A percentile compares a stretch with the other conserved stretches of the same genome.
phyloP scores from a whole-genome alignment of 2,797 vertebrate genomes.

The Darevskia nairensis region DNA sequence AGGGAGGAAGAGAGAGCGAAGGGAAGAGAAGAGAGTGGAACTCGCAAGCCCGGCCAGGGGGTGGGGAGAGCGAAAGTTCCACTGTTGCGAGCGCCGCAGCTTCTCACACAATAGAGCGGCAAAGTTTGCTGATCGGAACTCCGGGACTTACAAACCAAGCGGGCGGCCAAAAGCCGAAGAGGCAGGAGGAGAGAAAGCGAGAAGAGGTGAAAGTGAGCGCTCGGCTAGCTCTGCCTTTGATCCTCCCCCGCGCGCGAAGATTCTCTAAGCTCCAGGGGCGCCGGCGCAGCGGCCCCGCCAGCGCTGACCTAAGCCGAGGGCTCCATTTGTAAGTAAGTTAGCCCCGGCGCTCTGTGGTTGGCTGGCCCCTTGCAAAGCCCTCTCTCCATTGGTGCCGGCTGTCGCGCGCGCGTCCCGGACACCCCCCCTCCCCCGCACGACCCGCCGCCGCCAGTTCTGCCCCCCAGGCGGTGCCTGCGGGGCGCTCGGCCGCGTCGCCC shows the following conservation, averaged over 20 bases:
- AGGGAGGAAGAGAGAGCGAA: neutral
- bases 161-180: neutral
- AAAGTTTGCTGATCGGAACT: conserved; percentile 56
- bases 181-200: no score
- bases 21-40: conserved; percentile 34
- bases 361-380: conserved; percentile 5
- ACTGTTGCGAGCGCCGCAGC: conserved; percentile 51
- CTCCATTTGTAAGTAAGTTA: neutral
- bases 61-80: conserved; percentile 57
- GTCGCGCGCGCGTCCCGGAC: conserved; percentile 21
- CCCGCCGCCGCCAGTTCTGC: neutral
- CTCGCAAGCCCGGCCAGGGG: conserved; percentile 51
- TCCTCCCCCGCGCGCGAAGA: neutral
- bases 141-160: conserved; percentile 65
- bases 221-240: conserved; percentile 22
- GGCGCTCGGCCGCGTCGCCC: conserved; percentile 5
- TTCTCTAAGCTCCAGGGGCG: neutral
- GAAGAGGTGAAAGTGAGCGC: neutral
- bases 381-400: neutral
- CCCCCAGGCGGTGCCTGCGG: conserved; percentile 30
- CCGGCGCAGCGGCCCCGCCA: conserved; percentile 17
- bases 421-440: conserved; percentile 44
- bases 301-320: neutral
- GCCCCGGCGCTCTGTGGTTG: neutral
- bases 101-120: conserved; percentile 60